Percentiles rank a stretch among this genome's conserved stretches.
phyloP scores from a whole-genome alignment of 2,113 vertebrate species.

The Microtus pennsylvanicus region DNA sequence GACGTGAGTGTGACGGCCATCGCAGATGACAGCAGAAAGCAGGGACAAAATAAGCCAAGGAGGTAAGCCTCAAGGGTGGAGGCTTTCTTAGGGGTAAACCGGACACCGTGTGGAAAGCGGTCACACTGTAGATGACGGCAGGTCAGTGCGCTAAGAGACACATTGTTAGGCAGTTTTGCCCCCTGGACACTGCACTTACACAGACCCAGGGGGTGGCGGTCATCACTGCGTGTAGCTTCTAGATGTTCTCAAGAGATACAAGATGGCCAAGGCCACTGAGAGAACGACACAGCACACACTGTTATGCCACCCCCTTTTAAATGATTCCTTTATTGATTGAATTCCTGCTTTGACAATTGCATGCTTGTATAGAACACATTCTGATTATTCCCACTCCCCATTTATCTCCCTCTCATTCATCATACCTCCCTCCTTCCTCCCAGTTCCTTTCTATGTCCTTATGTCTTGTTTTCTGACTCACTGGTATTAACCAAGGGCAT shows the following conservation, averaged over 20 bases:
- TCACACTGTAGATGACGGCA: not conserved
- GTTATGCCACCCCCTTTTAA: no score
- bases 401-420: not conserved
- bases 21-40: not conserved
- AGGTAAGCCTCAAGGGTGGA: conserved; percentile 9
- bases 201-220: no score
- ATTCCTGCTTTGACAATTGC: not conserved
- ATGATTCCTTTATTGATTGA: no score
- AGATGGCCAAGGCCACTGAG: not conserved
- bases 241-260: not conserved
- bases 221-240: not conserved
- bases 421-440: not conserved
- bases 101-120: rapidly evolving
- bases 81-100: not conserved
- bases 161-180: not conserved
- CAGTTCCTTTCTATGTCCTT: not conserved
- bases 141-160: not conserved
- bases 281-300: rapidly evolving
- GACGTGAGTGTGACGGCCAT: not conserved
- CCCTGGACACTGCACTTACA: not conserved
- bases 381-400: not conserved
- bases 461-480: not conserved
- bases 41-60: not conserved
- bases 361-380: not conserved
- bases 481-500: not conserved